Percentiles rank a stretch among this genome's conserved stretches.
Conservation (phyloP, 2,113 vertebrate genomes). For the Macquaria ambigua region DNA sequence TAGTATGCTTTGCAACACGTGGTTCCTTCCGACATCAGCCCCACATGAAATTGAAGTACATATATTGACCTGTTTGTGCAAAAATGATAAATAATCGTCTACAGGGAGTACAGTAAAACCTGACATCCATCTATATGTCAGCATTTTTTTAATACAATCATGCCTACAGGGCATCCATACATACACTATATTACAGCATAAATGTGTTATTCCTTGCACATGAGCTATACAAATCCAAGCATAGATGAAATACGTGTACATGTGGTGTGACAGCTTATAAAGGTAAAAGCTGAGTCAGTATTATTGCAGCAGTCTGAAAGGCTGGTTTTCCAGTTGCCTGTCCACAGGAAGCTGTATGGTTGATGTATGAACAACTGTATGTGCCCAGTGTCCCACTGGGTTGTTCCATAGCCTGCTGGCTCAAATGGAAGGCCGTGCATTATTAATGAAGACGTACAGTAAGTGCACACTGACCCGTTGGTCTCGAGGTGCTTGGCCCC, state of each 20-base stretch:
- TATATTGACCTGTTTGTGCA: not conserved
- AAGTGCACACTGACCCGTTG: constrained; percentile 66
- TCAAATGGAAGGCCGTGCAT: constrained; percentile 75
- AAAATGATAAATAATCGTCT: not conserved
- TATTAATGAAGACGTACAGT: constrained; percentile 67
- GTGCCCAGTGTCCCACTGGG: constrained; percentile 37
- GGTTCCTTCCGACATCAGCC: not conserved
- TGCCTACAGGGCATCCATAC: not conserved
- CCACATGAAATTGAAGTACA: not conserved
- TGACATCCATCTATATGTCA: no score
- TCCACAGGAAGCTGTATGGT: constrained; percentile 26
- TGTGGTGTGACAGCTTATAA: not conserved
- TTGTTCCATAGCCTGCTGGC: constrained; percentile 54
- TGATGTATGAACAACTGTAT: constrained; percentile 66
- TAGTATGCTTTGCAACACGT: not conserved
- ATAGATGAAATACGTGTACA: not conserved
- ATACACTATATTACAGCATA: not conserved
- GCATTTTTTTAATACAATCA: not conserved
- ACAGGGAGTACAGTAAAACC: not conserved
- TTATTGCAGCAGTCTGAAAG: constrained; percentile 6
- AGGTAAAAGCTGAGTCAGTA: constrained; percentile 22
- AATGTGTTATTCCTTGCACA: not conserved
- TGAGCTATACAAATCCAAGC: not conserved
- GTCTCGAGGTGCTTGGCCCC: constrained; percentile 45
- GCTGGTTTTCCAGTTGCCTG: constrained; percentile 2